Evolutionary conservation across 2,888 invertebrate genomes (phyloP), one percentile per base, ranked within the genome.

Genomic region (Chrysina gloriosa): DNA sequence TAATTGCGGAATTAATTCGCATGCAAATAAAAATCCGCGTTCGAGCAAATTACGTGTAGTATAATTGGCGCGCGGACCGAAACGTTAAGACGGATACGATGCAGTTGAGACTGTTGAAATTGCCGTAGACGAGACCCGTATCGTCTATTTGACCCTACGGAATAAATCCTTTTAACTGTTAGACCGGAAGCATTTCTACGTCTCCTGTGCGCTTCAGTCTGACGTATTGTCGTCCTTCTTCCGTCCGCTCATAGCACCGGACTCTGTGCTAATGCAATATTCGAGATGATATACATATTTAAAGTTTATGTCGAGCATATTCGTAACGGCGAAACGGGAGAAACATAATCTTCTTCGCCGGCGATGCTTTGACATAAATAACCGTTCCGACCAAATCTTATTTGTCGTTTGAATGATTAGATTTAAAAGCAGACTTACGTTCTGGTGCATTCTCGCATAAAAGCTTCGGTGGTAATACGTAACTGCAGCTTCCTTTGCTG

Each of bases 391-490:
- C 27, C 6, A 27, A 50, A 50, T 29, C 50, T 50, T 50, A 50
- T 50, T 50, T 50, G 29, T 29, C 50, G 50, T 27, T n/a, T 7
- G 50, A 45, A 50, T 50, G 50, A 50, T 50, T 50, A 50, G 50
- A 50, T 50, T 50, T 50, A 50, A 29, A 29, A 14, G 29, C 50
- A 50, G 27, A 50, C 29, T 50, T 50, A 50, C 50, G 50, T 27
- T 50, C 50, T 27, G 14, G 29, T 50, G 29, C 50, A 50, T 50
- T 50, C 11, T 27, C 50, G 14, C 29, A 50, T 50, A 50, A 50
- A 50, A 50, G 11, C 50, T 11, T 29, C 29, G 14, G 27, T 21
- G 27, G 7, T 29, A n/a, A n/a, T n/a, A n/a, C n/a, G n/a, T n/a
- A n/a, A 29, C 27, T 50, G 50, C 29, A 50, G 14, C n/a, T 16